phyloP scores from a whole-genome alignment of 2,888 invertebrate genomes.

The Ophion slaviceki region DNA sequence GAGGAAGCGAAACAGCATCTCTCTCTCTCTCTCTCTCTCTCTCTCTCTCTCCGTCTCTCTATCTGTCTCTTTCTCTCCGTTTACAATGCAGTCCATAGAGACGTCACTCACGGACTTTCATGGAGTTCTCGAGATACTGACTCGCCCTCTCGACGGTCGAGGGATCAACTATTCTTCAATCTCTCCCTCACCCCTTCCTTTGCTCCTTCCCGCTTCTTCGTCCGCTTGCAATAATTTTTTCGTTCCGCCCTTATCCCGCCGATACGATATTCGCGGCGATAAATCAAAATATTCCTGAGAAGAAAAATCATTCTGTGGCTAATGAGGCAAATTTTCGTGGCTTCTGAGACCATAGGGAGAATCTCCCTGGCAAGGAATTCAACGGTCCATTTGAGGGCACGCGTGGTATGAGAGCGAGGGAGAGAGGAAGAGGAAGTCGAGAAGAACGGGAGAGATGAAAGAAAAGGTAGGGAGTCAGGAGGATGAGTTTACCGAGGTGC shows the following conservation, averaged over 20 bases:
- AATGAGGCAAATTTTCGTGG: constrained; percentile 46
- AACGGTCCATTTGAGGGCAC: constrained; percentile 2
- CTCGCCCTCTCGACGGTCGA: constrained; percentile 70
- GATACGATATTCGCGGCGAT: constrained; percentile 10
- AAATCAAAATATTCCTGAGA: neutral
- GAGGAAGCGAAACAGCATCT: constrained; percentile 69
- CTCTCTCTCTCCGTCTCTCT: constrained; percentile 73
- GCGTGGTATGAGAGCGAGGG: neutral
- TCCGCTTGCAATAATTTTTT: neutral
- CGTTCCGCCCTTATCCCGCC: neutral
- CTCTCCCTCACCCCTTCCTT: constrained; percentile 63
- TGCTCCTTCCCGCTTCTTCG: constrained; percentile 1
- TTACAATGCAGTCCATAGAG: constrained; percentile 80
- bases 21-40: constrained; percentile 16
- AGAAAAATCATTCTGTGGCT: constrained; percentile 15
- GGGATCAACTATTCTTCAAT: constrained; percentile 71
- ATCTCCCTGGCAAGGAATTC: constrained; percentile 25
- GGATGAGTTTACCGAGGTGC: constrained; percentile 28
- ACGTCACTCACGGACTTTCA: constrained; percentile 78
- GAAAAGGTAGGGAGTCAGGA: neutral
- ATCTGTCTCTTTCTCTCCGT: constrained; percentile 73
- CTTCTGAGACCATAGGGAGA: constrained; percentile 12
- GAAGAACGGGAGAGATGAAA: constrained; percentile 17
- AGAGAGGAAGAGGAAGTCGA: constrained; percentile 10
- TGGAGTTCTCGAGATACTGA: constrained; percentile 50